Evolutionary conservation across 2,113 vertebrate genomes (phyloP).

Genomic region (Athene cunicularia): DNA sequence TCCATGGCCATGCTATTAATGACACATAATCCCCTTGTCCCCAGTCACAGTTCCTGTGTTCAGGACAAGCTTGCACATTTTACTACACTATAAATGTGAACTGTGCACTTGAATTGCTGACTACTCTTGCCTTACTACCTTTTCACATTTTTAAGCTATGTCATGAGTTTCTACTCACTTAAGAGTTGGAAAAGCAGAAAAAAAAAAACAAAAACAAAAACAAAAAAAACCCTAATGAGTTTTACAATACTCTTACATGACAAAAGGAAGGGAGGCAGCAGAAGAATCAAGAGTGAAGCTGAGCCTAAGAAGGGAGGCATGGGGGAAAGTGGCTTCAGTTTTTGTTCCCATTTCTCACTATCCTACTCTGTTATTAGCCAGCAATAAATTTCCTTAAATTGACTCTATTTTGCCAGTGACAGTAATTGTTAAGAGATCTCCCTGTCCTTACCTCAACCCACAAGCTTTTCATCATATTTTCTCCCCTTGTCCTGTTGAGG

Average conservation of each 20-base stretch:
- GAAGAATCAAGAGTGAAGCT: background rate
- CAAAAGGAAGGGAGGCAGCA: background rate
- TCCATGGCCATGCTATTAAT: accelerated
- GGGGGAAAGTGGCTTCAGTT: background rate
- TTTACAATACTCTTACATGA: background rate
- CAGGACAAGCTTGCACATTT: background rate
- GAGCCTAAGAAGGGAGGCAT: background rate
- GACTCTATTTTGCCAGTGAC: background rate
- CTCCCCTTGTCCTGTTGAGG: background rate
- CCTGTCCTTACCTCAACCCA: background rate
- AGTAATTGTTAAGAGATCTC: background rate
- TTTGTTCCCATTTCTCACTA: background rate
- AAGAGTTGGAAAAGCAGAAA: background rate
- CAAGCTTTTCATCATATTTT: background rate
- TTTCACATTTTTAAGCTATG: background rate
- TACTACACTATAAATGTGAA: background rate
- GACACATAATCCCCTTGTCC: background rate
- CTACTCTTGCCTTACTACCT: background rate
- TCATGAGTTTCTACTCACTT: background rate
- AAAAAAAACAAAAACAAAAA: background rate
- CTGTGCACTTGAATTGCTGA: background rate
- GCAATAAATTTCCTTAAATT: background rate
- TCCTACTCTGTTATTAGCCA: background rate
- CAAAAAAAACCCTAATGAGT: background rate
- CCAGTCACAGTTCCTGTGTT: background rate